Base-by-base conservation (phyloP, 2,113 vertebrate genomes). In the Galbula dea region DNA sequence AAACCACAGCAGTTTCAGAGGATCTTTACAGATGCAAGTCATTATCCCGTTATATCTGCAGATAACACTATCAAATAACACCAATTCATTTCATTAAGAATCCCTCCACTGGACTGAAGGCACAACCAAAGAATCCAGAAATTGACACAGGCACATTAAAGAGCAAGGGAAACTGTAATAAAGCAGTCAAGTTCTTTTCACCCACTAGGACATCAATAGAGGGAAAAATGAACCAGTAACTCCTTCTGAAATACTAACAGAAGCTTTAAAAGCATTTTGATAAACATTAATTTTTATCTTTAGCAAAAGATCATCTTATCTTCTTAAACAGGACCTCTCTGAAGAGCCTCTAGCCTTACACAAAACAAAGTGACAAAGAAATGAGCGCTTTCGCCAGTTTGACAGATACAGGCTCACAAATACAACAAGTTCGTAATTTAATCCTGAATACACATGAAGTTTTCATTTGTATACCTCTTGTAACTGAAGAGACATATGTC, bases 381-480 rank as follows among this genome's bases (percentile, higher is more conserved):
- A 75, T 1, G 3, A 68, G 27, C 30, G 21, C 29, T 67, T 91
- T 3, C 32, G 8, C 49, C 49, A 75, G 13, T 82, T 68, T 73
- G 22, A 84, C 58, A 89, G n/a, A 32, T 52, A 65, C 4, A 57
- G 49, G 49, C 7, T 79, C 45, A 72, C 15, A 85, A 90, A 82
- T 15, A 27, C 32, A 82, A n/a, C 12, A 73, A 3, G 2, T 37
- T 82, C 16, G 24, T 48, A 65, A 76, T 39, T n/a, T 39, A 51
- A 76, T 37, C 27, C n/a, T 36, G 41, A 84, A 61, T 10, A 58
- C 10, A n/a, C 4, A 22, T 19, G 39, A 82, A 78, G 37, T 13
- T 45, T 57, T 27, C 19, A 32, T 32, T 81, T 80, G 86, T 90
- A 81, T 97, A 99, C 99, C 98, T 99, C 98, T 97, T 98, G 98